Percentiles rank a stretch among this genome's conserved stretches.
Evolutionary conservation across 2,797 vertebrate genomes (phyloP).

Genomic region (Megalops cyprinoides): DNA sequence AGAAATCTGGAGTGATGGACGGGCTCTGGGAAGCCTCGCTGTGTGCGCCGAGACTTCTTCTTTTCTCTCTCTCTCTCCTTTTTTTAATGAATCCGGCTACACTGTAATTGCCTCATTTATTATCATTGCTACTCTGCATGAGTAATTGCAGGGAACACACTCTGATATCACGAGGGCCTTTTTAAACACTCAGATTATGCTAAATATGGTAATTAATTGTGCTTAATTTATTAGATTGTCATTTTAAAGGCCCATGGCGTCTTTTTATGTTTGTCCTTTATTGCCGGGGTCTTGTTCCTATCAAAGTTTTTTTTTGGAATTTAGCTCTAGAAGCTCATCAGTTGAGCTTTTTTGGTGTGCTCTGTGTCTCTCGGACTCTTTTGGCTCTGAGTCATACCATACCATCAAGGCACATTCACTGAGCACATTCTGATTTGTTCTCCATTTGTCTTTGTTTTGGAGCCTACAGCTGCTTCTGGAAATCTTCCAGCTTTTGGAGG

Average conservation of each 20-base stretch:
- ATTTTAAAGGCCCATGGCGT: conserved; percentile 32
- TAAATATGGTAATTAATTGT: conserved; percentile 70
- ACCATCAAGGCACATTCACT: not conserved
- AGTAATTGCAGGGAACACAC: conserved; percentile 65
- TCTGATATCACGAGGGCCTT: conserved; percentile 64
- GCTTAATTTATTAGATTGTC: conserved; percentile 65
- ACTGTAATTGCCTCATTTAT: conserved; percentile 77
- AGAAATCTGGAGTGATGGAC: not conserved
- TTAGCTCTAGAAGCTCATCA: not conserved
- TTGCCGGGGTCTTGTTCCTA: not conserved
- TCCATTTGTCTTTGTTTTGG: not conserved
- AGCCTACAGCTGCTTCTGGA: no score
- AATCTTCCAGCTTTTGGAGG: not conserved
- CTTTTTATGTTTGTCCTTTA: conserved; percentile 44
- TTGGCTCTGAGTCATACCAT: no score
- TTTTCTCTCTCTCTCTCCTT: conserved; percentile 47
- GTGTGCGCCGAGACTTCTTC: conserved; percentile 49
- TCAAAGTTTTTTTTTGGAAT: conserved; percentile 20
- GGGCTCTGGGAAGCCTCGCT: not conserved
- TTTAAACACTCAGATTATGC: conserved; percentile 67
- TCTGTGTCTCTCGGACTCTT: not conserved
- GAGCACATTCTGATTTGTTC: not conserved
- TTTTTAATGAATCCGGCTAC: conserved; percentile 63
- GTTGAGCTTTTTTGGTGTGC: not conserved
- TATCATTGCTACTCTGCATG: conserved; percentile 71